Conservation (phyloP, 2,888 invertebrate genomes). For the Zaprionus obscuricornis region DNA sequence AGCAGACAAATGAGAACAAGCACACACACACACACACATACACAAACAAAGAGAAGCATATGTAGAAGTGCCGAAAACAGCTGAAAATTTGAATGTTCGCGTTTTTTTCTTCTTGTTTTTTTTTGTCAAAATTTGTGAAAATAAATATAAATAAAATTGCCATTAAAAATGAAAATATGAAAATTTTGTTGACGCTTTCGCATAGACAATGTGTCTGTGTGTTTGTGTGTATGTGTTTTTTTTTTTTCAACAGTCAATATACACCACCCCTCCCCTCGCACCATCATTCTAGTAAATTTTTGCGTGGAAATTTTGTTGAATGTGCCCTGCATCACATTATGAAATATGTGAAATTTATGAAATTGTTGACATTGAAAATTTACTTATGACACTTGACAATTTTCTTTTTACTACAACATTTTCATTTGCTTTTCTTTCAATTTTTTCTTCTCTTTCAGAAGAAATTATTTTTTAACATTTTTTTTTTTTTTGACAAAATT, state of each 20-base stretch:
- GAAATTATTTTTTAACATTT: too few species aligned
- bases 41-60: conserved; percentile 2
- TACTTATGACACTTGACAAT: conserved; percentile 18
- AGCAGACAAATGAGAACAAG: conserved; percentile 23
- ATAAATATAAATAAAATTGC: conserved; percentile 31
- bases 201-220: too few species aligned
- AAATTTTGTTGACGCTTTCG: conserved; percentile 17
- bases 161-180: conserved; percentile 29
- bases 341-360: conserved; percentile 38
- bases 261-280: too few species aligned
- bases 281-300: too few species aligned
- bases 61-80: not conserved
- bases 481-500: not conserved
- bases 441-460: too few species aligned
- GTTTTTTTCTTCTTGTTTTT: too few species aligned
- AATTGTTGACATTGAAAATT: conserved; percentile 52
- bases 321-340: conserved; percentile 16
- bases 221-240: too few species aligned
- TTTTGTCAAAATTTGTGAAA: too few species aligned
- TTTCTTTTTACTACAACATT: conserved; percentile 2
- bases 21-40: too few species aligned
- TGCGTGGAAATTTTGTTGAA: conserved; percentile 5
- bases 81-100: not conserved
- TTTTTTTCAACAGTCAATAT: too few species aligned
- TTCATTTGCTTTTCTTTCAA: too few species aligned